Evolutionary conservation across 1,140 invertebrate species (phyloP), one percentile per base, ranked within the genome.

Genomic region (Drosophila teissieri): DNA sequence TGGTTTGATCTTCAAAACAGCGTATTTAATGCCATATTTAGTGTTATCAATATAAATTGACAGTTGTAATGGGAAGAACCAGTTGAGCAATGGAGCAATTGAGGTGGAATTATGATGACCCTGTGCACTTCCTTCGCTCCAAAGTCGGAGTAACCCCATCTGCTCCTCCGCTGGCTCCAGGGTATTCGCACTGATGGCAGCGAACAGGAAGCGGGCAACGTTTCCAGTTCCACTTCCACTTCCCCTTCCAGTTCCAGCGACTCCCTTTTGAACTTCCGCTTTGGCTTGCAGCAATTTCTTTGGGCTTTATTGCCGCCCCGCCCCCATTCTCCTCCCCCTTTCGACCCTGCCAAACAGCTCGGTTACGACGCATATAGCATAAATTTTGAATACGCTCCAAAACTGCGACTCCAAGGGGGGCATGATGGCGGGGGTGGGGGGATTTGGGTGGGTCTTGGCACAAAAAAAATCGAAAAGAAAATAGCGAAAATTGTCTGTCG

Each of bases 401-500:
- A 78, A 74, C 54, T 15, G 51, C n/a, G n/a, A n/a, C 60, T 39
- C 39, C 39, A 63, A 39, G 22, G 22, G 42, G 42, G 36, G n/a
- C 10, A 12, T 27, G 22, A 24, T 37, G 11, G 36, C 2, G 51
- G 12, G 5, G 27, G 27, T 7, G 27, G 27, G 27, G 19, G 1
- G 1, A 19, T 19, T 19, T 19, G 19, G 19, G 19, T 19, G 19
- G 45, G 14, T 8, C 11, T n/a, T 17, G 19, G 42, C 40, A 11
- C 2, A 19, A 15, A 10, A 88, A 80, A 76, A 84, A 24, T 8
- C 0, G 7, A 36, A 40, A 44, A 48, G 60, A 67, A 88, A 89
- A 89, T 89, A 77, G 84, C 84, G 84, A 88, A 88, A 88, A 88
- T 88, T 88, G 84, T 88, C 84, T 89, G 84, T 84, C 83, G 83